Base-by-base conservation (phyloP, 2,113 vertebrate genomes). In the Chaetodon trifascialis region DNA sequence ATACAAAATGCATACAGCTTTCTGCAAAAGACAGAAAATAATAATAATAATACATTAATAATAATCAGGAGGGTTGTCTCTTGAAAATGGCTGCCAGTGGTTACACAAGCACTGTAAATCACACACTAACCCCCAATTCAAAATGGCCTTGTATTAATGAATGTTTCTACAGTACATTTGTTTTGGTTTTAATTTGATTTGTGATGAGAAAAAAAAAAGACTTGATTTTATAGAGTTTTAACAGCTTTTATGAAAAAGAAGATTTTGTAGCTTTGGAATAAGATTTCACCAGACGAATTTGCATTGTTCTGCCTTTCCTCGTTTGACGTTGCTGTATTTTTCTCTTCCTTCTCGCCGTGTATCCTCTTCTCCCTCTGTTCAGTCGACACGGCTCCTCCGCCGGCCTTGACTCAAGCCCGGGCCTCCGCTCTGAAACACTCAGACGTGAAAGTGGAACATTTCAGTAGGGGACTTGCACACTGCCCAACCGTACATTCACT, bases 91-190 rank as follows among this genome's bases (percentile, higher is more conserved):
- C 67, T 89, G 82, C 79, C 90, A 76, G 86, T 73, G 86, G 76
- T 83, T 80, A 76, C 78, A 82, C 59, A 89, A 90, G 83, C 90
- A 92, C 91, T 89, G 82, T 87, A 88, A 89, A 86, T 84, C 85
- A 87, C 85, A 86, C 81, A 92, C 83, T 85, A 90, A 92, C 70
- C 84, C 83, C 78, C 58, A 51, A 89, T 77, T 92, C 77, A 73
- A 89, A 92, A 94, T 91, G 90, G 94, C 94, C 94, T 95, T 95
- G 90, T 90, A 85, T 91, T 87, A 87, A 93, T 91, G 93, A 95
- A 94, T 95, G 94, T 95, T 94, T 92, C 85, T 82, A 82, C 68
- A 82, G 60, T 86, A 84, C 69, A 72, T 86, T 76, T 87, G 49
- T 64, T 88, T 73, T 86, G 77, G 73, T 69, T 92, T 86, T 65